Evolutionary conservation across 2,888 invertebrate species (phyloP), one percentile per base, ranked within the genome.

Genomic region (Athrips mouffetella): DNA sequence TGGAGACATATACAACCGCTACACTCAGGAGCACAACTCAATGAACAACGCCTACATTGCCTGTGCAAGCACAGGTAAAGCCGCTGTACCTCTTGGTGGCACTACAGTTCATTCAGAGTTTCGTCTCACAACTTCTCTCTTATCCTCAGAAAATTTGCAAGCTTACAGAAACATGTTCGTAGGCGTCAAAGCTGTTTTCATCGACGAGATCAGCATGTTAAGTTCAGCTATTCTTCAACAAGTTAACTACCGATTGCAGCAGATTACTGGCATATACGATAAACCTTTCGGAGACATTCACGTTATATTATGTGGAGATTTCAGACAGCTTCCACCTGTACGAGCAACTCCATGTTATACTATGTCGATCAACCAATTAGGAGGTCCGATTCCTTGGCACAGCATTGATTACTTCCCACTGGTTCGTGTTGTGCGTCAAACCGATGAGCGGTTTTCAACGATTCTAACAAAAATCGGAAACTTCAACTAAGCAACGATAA

Each of bases 1-100:
- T 72, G 70, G 73, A 75, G 53, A 72, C 62, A 37, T 70, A 70
- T n/a, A n/a, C 51, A 73, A 74, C 44, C 54, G 70, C 20, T 70
- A 55, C 53, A 51, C 65, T 31, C 48, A 50, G 44, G 54, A 60
- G 7, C 53, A 58, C 53, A 63, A 72, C 58, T 60, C 59, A 31
- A 44, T 55, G 45, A 64, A 57, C 58, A 70, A 73, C 57, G 62
- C 73, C 11, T 74, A 67, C 59, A 50, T 76, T 45, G 57, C 63
- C 15, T 71, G 68, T 60, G 70, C 69, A 27, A 62, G 63, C 48
- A 71, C 70, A 40, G 72, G 65, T 29, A 68, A 69, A 58, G 68
- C 73, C 37, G 68, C 70, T 50, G 61, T 65, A 21, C 60, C 65
- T 53, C 58, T 73, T 51, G 62, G 58, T 53, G 67, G 71, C 8